Evolutionary conservation across 2,888 invertebrate species (phyloP), one percentile per base, ranked within the genome.

Genomic region (Drosophila algonquin): DNA sequence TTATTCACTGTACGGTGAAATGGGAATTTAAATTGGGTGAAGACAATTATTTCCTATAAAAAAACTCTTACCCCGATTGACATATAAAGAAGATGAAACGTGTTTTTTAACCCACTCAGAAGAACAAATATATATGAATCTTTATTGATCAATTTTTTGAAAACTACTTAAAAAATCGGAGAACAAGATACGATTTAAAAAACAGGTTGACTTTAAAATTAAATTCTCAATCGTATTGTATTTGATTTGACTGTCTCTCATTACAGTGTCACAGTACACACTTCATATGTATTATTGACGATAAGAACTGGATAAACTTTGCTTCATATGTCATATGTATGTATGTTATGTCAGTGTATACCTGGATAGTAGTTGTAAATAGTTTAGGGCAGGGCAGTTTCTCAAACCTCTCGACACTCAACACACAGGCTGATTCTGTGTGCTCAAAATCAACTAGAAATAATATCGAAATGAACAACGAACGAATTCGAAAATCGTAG

Each of bases 51-150:
- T 52, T 14, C 2, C 6, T 40, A 7, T 14, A 14, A 10, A n/a
- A 16, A 30, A 35, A 12, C n/a, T 60, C 16, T 21, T 40, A 0
- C 0, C 4, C 35, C 4, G 14, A 35, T 35, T 35, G 4, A 1
- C 12, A 21, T 16, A 24, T 16, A 40, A 70, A 57, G 6, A 5
- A 68, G 16, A 18, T 45, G 6, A 35, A 1, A n/a, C 2, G 40
- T 40, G 18, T 16, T 59, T 63, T 63, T 87, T 90, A 90, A 90
- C 84, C 89, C 89, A 90, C 89, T 90, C 90, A 86, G 82, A 90
- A 90, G 81, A 90, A 90, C 88, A 90, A 89, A 90, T 84, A 80
- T 81, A 81, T 81, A 80, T 90, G 76, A 51, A 89, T 85, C 60
- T 81, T 80, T 90, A 85, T 89, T 89, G 73, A 82, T 82, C 64